These are phyloP conservation scores for Arge pagana DNA, from an alignment of 2,888 invertebrate species.

Conservation along the genomic window DNA sequence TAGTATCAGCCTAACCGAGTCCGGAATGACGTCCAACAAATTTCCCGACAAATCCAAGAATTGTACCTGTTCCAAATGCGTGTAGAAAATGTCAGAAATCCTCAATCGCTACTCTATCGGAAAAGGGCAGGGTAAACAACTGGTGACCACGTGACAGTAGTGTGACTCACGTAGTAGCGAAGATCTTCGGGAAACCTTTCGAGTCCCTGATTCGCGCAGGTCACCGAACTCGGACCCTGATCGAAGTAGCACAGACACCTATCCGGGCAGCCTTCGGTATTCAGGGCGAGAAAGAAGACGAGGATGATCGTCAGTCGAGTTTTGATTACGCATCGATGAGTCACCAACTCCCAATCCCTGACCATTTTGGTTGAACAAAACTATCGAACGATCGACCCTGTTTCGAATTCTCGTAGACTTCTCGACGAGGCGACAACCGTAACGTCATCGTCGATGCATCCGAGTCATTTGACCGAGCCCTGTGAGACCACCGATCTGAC, in stretches of 20 bases:
- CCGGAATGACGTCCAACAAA: constrained; percentile 63
- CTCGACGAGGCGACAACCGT: no score
- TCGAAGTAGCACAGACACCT: constrained; percentile 44
- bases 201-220: constrained; percentile 43
- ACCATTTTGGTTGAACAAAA: no score
- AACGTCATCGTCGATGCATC: no score
- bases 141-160: no score
- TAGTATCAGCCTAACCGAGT: constrained; percentile 39
- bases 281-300: neutral
- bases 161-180: constrained; percentile 48
- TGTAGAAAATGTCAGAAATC: constrained; percentile 30
- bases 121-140: neutral
- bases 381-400: no score
- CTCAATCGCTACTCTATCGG: neutral
- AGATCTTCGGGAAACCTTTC: constrained; percentile 43
- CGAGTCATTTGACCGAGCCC: no score
- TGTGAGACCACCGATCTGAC: no score
- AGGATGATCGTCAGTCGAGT: neutral
- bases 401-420: no score
- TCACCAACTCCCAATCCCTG: neutral
- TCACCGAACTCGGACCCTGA: constrained; percentile 38
- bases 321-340: neutral
- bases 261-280: constrained; percentile 39
- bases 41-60: constrained; percentile 70
- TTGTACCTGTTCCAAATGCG: constrained; percentile 62